Percentiles rank a stretch among this genome's conserved stretches.
Conservation (phyloP, 23 tunicate genomes). For the Phallusia fumigata region DNA sequence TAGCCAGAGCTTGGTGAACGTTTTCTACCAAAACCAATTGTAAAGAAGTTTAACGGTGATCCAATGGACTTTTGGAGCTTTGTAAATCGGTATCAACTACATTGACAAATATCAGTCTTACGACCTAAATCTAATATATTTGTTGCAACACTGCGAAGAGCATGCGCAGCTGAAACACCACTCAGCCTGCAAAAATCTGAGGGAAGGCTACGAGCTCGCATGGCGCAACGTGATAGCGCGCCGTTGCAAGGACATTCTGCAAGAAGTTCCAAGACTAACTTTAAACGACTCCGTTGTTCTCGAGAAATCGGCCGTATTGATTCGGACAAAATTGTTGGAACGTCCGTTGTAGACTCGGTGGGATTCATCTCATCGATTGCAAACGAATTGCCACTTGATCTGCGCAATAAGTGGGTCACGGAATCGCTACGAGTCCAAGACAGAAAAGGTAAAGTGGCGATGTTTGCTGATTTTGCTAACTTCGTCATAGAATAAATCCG, state of each 20-base stretch:
- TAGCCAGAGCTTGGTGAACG: constrained; percentile 2
- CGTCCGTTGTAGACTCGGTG: constrained; percentile 3
- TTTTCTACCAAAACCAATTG: no score
- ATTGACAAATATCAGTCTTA: background rate
- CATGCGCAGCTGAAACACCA: constrained; percentile 24
- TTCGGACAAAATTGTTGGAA: background rate
- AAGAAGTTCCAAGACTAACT: background rate
- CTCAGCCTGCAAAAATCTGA: background rate
- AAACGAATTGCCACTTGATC: no score
- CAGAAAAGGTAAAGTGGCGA: constrained; percentile 6
- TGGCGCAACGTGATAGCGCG: constrained; percentile 13
- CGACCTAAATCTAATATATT: constrained; percentile 19
- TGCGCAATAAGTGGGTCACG: no score
- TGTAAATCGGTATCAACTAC: no score
- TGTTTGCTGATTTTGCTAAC: no score
- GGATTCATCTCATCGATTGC: no score
- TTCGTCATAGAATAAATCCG: constrained; percentile 15
- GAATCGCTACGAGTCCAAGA: background rate
- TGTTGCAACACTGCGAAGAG: constrained; percentile 29
- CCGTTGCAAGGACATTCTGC: constrained; percentile 16
- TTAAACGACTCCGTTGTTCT: constrained; percentile 22
- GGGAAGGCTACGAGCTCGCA: background rate
- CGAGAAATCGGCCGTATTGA: constrained; percentile 16
- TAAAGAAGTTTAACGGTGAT: no score
- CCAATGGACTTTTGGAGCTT: no score